Percentiles rank a stretch among this genome's conserved stretches.
phyloP scores from a whole-genome alignment of 2,888 invertebrate species.

The Lottia gigantea region DNA sequence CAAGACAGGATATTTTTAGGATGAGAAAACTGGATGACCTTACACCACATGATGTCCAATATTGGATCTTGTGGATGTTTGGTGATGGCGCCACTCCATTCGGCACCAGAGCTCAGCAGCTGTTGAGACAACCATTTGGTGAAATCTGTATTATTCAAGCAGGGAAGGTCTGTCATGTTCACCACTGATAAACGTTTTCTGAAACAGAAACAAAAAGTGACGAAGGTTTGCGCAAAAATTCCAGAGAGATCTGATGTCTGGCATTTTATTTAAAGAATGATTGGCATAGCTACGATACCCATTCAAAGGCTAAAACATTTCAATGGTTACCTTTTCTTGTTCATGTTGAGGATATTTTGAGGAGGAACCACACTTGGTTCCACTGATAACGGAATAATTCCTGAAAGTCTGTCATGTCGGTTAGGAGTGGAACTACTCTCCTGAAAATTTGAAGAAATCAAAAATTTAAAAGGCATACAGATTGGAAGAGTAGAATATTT shows the following conservation, averaged over 20 bases:
- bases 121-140: conserved; percentile 45
- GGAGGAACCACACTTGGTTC: not conserved
- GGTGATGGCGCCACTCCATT: not conserved
- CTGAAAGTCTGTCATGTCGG: conserved; percentile 15
- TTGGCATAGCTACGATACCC: too few species aligned
- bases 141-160: conserved; percentile 37
- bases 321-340: not conserved
- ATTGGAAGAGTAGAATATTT: too few species aligned
- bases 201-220: conserved; percentile 14
- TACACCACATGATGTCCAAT: conserved; percentile 59
- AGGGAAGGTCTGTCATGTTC: conserved; percentile 41
- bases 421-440: not conserved
- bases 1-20: conserved; percentile 42
- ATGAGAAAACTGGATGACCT: conserved; percentile 50
- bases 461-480: too few species aligned
- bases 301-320: too few species aligned
- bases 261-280: too few species aligned
- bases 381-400: not conserved
- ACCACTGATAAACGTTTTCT: conserved; percentile 22
- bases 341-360: not conserved
- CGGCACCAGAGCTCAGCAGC: conserved; percentile 36
- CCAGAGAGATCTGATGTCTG: too few species aligned
- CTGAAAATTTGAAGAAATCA: too few species aligned
- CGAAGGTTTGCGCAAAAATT: not conserved
- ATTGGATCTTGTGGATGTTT: conserved; percentile 37